A percentile compares a stretch with the other conserved stretches of the same genome.
Conservation (phyloP, 53 echinoderm and acorn worm species). For the Apostichopus leukothele region DNA sequence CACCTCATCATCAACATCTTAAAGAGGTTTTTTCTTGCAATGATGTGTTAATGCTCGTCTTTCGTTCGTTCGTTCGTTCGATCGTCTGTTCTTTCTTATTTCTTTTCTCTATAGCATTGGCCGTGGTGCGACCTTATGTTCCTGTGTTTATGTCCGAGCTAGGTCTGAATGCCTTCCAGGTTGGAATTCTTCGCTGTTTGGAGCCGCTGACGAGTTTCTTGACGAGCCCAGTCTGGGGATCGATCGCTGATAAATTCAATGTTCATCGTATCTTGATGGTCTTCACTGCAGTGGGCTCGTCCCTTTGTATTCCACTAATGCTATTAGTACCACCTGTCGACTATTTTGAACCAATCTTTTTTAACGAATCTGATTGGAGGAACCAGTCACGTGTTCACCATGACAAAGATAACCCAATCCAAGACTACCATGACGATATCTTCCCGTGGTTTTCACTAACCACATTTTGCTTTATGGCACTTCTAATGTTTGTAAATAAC, state of each 20-base stretch:
- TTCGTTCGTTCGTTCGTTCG: too few relatives aligned
- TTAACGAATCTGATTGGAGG: background rate
- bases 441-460: constrained; percentile 1
- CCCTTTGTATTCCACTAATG: constrained; percentile 47
- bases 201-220: constrained; percentile 55
- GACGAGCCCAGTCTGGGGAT: constrained; percentile 64
- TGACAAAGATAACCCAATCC: background rate
- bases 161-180: constrained; percentile 49
- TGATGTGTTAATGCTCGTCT: too few relatives aligned
- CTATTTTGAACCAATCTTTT: background rate
- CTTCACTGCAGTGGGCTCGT: constrained; percentile 39
- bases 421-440: background rate
- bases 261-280: constrained; percentile 58
- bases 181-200: constrained; percentile 42
- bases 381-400: background rate
- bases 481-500: background rate
- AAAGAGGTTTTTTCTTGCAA: too few relatives aligned
- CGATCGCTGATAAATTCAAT: constrained; percentile 65
- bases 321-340: constrained; percentile 54
- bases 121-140: constrained; percentile 35
- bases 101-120: constrained; percentile 12
- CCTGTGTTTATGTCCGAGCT: constrained; percentile 44
- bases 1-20: too few relatives aligned
- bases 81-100: background rate
- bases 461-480: background rate